Evolutionary conservation across 2,888 invertebrate genomes (phyloP).

Genomic region (Caenorhabditis sp.): DNA sequence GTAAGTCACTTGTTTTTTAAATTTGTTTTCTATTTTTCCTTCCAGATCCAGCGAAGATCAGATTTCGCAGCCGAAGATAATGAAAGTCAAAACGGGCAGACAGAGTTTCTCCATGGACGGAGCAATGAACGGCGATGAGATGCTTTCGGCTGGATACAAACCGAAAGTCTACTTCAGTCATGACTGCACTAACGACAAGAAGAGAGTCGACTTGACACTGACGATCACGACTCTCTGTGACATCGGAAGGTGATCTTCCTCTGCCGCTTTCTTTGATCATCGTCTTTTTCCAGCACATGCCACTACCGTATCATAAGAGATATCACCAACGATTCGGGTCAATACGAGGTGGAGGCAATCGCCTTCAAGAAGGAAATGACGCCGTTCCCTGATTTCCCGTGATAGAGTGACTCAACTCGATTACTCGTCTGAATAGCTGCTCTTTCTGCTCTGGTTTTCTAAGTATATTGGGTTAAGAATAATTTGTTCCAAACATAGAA

Average conservation of each 20-base stretch:
- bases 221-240: constrained; percentile 23
- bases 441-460: too few relatives aligned
- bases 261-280: not conserved
- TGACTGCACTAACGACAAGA: constrained; percentile 31
- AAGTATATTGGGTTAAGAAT: too few relatives aligned
- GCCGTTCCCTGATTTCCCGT: constrained; percentile 18
- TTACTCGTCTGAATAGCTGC: too few relatives aligned
- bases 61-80: not conserved
- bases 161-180: constrained; percentile 15
- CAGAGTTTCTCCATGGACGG: constrained; percentile 34
- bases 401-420: not conserved
- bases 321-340: constrained; percentile 37
- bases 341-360: not conserved
- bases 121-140: constrained; percentile 31
- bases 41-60: not conserved
- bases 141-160: constrained; percentile 25
- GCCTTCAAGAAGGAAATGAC: constrained; percentile 1
- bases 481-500: too few relatives aligned
- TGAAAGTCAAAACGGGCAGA: constrained; percentile 1
- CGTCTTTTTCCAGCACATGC: constrained; percentile 19
- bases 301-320: constrained; percentile 40
- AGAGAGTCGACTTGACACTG: constrained; percentile 19
- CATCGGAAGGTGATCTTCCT: constrained; percentile 36
- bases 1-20: not conserved
- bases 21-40: not conserved